Conservation (phyloP, 2,113 vertebrate species). For the Colinus virginianus region DNA sequence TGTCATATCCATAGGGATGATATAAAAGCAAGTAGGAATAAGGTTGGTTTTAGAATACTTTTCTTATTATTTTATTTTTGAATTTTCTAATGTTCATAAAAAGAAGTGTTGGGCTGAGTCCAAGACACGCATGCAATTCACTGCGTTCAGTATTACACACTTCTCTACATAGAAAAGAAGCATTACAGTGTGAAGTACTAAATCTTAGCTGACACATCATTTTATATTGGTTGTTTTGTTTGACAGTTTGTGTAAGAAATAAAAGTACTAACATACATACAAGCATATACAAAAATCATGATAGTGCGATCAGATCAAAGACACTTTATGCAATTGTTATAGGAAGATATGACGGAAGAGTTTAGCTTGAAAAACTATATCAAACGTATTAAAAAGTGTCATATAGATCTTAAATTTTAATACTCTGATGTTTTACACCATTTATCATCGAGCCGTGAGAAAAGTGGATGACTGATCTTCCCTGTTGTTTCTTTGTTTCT, state of each 20-base stretch:
- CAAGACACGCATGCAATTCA: background rate
- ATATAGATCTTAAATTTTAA: background rate
- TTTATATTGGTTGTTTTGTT: background rate
- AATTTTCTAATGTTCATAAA: background rate
- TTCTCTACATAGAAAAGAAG: background rate
- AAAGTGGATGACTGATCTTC: background rate
- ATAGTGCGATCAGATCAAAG: background rate
- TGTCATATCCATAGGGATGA: background rate
- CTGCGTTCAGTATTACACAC: background rate
- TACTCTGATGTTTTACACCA: background rate
- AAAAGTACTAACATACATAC: background rate
- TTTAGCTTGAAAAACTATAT: background rate
- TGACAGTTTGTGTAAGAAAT: background rate
- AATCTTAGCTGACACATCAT: background rate
- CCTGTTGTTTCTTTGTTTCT: background rate
- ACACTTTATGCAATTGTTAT: background rate
- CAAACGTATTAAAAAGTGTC: background rate
- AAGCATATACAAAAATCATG: fast-evolving
- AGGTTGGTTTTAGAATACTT: background rate
- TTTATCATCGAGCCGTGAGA: background rate
- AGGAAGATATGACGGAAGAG: background rate
- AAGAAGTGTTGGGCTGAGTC: background rate
- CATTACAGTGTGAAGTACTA: background rate
- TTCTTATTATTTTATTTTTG: background rate
- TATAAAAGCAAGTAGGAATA: background rate